These are phyloP conservation scores for Bos javanicus DNA, from an alignment of 2,113 vertebrate species.

Conservation along the genomic window DNA sequence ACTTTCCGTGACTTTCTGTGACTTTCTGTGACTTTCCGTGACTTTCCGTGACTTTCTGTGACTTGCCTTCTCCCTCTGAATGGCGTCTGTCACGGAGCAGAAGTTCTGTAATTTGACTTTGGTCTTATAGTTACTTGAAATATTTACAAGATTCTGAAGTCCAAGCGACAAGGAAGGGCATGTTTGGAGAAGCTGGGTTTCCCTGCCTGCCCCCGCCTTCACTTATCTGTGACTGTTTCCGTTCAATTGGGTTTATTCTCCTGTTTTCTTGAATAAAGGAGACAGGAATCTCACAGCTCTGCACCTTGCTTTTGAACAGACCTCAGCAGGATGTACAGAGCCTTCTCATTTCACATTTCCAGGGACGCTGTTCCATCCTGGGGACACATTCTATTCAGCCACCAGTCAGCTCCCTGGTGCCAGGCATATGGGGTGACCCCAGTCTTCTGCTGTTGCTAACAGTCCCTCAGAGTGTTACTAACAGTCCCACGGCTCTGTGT, in stretches of 20 bases:
- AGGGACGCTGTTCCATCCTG: neutral
- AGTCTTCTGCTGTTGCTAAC: neutral
- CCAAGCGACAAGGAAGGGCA: neutral
- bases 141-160: neutral
- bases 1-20: neutral
- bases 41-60: neutral
- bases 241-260: fast-evolving
- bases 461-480: too few species aligned
- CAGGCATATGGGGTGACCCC: fast-evolving
- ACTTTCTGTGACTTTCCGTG: too few species aligned
- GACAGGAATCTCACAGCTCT: neutral
- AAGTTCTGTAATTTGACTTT: neutral
- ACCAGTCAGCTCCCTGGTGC: neutral
- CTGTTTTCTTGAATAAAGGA: neutral
- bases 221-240: fast-evolving
- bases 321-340: fast-evolving
- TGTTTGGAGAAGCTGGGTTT: neutral
- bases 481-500: fast-evolving
- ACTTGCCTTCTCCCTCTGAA: neutral
- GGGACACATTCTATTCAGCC: neutral
- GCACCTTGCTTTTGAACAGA: neutral
- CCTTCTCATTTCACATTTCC: neutral
- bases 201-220: neutral
- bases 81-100: neutral
- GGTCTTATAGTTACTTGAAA: neutral